These are phyloP conservation scores for Scomberomorus guttatus DNA, from an alignment of 2,797 vertebrate species.

Conservation along the genomic window DNA sequence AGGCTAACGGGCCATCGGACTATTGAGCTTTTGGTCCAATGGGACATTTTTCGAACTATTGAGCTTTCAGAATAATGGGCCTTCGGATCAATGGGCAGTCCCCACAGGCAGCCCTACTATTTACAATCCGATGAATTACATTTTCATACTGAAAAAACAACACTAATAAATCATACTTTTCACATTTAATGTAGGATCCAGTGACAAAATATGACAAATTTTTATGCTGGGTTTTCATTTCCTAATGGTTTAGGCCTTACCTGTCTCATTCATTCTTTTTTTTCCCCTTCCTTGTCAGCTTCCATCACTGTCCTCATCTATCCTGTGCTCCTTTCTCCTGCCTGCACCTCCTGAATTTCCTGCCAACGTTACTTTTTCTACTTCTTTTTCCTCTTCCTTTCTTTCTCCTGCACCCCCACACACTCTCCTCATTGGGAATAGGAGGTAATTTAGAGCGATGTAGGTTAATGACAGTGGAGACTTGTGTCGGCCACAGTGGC, in stretches of 20 bases:
- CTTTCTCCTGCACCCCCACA: slow-evolving; percentile 29
- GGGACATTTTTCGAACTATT: too few relatives aligned
- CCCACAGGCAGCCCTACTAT: slow-evolving; percentile 33
- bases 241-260: slow-evolving; percentile 66
- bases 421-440: slow-evolving; percentile 72
- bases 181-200: slow-evolving; percentile 66
- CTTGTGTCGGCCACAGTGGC: slow-evolving; percentile 65
- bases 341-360: slow-evolving; percentile 41
- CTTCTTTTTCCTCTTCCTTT: slow-evolving; percentile 32
- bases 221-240: slow-evolving; percentile 75
- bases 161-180: slow-evolving; percentile 77
- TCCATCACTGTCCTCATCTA: slow-evolving; percentile 74
- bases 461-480: slow-evolving; percentile 83
- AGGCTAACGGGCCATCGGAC: too few relatives aligned
- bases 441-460: slow-evolving; percentile 78
- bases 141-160: slow-evolving; percentile 69
- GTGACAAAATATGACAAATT: slow-evolving; percentile 77
- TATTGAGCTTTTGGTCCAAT: too few relatives aligned
- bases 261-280: slow-evolving; percentile 48
- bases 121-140: slow-evolving; percentile 67
- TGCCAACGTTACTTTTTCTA: slow-evolving; percentile 35
- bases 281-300: slow-evolving; percentile 67
- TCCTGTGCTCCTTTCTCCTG: slow-evolving; percentile 50
- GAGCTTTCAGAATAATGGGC: too few relatives aligned
- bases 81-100: too few relatives aligned